A percentile compares a stretch with the other conserved stretches of the same genome.
Evolutionary conservation across 2,797 vertebrate genomes (phyloP).

Genomic region (Takifugu ocellatus): DNA sequence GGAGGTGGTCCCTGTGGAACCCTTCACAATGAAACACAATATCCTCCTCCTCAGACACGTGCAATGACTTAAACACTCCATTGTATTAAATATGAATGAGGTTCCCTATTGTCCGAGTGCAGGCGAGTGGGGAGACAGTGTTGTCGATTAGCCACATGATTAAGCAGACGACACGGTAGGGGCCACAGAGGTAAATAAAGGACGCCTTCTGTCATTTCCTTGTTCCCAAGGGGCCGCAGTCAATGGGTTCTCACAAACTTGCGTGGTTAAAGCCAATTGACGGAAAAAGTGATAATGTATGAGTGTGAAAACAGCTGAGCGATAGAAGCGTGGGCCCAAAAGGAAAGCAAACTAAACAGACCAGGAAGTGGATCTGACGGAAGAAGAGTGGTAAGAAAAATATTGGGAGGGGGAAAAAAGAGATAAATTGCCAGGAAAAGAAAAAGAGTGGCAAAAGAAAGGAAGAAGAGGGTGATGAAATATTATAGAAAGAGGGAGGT

Average conservation of each 20-base stretch:
- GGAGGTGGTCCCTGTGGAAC: constrained; percentile 78
- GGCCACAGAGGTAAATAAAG: constrained; percentile 91
- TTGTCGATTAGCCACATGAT: constrained; percentile 96
- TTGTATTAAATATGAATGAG: constrained; percentile 97
- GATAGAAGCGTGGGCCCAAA: constrained; percentile 36
- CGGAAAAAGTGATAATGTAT: constrained; percentile 76
- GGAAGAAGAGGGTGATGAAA: constrained; percentile 18
- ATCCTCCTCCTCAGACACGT: constrained; percentile 82
- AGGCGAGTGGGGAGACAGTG: constrained; percentile 77
- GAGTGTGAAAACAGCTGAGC: constrained; percentile 77
- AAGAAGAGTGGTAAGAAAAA: constrained; percentile 4
- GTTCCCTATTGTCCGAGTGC: constrained; percentile 81
- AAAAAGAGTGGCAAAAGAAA: constrained; percentile 7
- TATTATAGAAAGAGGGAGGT: constrained; percentile 8
- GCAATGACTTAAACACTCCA: constrained; percentile 94
- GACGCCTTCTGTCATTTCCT: constrained; percentile 93
- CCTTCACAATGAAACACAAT: constrained; percentile 87
- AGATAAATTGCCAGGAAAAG: neutral
- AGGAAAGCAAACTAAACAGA: constrained; percentile 30
- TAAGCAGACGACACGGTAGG: constrained; percentile 95
- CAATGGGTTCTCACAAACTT: constrained; percentile 64
- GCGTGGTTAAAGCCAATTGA: constrained; percentile 77
- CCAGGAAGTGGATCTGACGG: constrained; percentile 25
- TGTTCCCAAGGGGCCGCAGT: constrained; percentile 66
- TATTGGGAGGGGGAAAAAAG: neutral